Conservation (phyloP, 2,113 vertebrate genomes). For the Limanda limanda region DNA sequence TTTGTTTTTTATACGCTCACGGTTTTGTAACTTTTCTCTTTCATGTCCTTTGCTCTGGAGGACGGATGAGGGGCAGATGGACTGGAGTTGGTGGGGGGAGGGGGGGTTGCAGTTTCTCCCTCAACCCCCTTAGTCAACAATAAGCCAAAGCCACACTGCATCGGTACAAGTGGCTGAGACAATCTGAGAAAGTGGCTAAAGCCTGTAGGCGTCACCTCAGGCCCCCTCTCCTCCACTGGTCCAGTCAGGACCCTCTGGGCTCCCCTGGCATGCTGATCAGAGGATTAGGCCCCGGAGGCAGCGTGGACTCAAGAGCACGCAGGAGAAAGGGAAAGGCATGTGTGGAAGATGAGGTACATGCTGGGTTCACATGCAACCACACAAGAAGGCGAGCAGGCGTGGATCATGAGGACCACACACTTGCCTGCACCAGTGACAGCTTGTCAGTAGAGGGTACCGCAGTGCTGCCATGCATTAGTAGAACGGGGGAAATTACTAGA, state of each 20-base stretch:
- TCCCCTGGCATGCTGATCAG: conserved; percentile 83
- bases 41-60: conserved; percentile 1
- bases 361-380: conserved; percentile 58
- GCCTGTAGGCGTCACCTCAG: conserved; percentile 33
- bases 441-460: conserved; percentile 30
- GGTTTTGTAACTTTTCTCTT: background rate
- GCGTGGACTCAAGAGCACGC: conserved; percentile 73
- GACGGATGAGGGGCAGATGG: conserved; percentile 29
- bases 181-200: conserved; percentile 65
- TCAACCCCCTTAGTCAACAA: conserved; percentile 56
- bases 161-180: conserved; percentile 73
- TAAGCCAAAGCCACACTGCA: conserved; percentile 56
- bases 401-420: conserved; percentile 30
- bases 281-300: conserved; percentile 77
- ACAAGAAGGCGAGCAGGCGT: conserved; percentile 34
- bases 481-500: background rate
- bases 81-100: background rate
- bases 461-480: background rate
- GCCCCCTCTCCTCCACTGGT: conserved; percentile 35
- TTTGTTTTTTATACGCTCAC: conserved; percentile 1
- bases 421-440: conserved; percentile 14
- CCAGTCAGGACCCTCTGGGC: conserved; percentile 16
- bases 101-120: background rate
- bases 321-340: conserved; percentile 68
- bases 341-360: conserved; percentile 51